These are phyloP conservation scores for Tetanocera ferruginea DNA, from an alignment of 2,888 invertebrate species.

Conservation along the genomic window DNA sequence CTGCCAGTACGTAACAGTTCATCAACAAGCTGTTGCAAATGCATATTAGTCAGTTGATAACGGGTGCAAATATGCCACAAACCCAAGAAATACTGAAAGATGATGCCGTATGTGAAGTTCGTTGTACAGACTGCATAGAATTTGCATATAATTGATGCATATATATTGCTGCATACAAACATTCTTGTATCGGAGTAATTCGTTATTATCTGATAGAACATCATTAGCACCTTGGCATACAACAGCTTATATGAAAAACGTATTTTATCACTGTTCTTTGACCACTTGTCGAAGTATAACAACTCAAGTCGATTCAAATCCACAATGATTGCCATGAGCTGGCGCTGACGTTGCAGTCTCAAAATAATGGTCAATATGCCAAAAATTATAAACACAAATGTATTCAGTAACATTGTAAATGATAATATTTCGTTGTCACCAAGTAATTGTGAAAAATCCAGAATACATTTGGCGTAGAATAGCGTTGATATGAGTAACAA, in stretches of 20 bases:
- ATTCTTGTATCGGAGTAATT: not conserved
- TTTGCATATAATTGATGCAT: not conserved
- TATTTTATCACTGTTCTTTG: not conserved
- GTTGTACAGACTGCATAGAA: not conserved
- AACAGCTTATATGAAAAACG: not conserved
- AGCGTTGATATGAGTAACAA: not conserved
- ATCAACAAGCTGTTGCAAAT: not conserved
- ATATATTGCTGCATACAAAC: not conserved
- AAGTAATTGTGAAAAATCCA: not conserved
- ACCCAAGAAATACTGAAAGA: not conserved
- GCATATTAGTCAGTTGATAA: not conserved
- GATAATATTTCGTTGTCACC: not conserved
- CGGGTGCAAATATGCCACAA: not conserved
- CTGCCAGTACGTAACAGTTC: not conserved
- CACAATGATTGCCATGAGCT: not conserved
- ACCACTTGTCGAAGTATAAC: not conserved
- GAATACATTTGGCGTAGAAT: not conserved
- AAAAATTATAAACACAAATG: not conserved
- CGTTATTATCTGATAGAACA: not conserved
- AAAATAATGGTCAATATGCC: not conserved
- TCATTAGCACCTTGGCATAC: not conserved
- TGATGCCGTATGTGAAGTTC: not conserved
- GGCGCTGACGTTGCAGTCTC: not conserved
- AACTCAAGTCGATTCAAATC: not conserved
- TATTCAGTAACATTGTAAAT: not conserved